Percentiles rank a stretch among this genome's conserved stretches.
phyloP scores from a whole-genome alignment of 2,113 vertebrate species.

The Heterotis niloticus region DNA sequence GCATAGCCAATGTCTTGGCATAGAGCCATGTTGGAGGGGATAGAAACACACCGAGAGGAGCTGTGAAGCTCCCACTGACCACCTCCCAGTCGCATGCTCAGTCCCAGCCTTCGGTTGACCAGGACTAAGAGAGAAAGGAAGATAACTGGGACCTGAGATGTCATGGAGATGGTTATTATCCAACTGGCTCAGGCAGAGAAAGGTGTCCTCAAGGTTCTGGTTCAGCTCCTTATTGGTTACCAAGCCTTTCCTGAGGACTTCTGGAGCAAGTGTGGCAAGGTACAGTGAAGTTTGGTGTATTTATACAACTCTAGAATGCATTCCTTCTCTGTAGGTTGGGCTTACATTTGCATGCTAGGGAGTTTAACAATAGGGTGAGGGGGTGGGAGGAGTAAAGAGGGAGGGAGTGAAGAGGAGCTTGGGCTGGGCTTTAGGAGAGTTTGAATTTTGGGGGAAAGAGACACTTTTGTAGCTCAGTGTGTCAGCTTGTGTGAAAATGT shows the following conservation, averaged over 20 bases:
- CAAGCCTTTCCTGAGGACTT: slow-evolving; percentile 24
- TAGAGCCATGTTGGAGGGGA: slow-evolving; percentile 69
- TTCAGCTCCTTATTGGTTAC: not conserved
- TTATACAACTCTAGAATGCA: slow-evolving; percentile 57
- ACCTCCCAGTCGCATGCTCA: slow-evolving; percentile 9
- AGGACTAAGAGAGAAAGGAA: slow-evolving; percentile 45
- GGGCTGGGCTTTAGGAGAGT: slow-evolving; percentile 32
- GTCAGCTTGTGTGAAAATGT: slow-evolving; percentile 34
- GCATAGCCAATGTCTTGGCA: slow-evolving; percentile 75
- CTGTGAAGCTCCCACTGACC: slow-evolving; percentile 62
- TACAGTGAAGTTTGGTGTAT: slow-evolving; percentile 51
- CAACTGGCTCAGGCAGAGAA: slow-evolving; percentile 19
- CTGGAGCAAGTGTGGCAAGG: slow-evolving; percentile 39
- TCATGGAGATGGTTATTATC: slow-evolving; percentile 8
- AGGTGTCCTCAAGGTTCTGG: not conserved
- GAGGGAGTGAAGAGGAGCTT: slow-evolving; percentile 33
- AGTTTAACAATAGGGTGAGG: slow-evolving; percentile 39
- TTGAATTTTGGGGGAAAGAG: slow-evolving; percentile 23
- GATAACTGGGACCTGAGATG: slow-evolving; percentile 1
- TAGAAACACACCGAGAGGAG: slow-evolving; percentile 63
- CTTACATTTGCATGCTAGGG: slow-evolving; percentile 42
- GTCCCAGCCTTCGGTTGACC: slow-evolving; percentile 22
- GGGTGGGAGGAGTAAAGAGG: slow-evolving; percentile 41
- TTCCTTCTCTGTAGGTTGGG: slow-evolving; percentile 29
- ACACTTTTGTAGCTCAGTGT: slow-evolving; percentile 12